Base-by-base conservation (phyloP, 2,797 vertebrate species). In the Lagocephalus sceleratus region DNA sequence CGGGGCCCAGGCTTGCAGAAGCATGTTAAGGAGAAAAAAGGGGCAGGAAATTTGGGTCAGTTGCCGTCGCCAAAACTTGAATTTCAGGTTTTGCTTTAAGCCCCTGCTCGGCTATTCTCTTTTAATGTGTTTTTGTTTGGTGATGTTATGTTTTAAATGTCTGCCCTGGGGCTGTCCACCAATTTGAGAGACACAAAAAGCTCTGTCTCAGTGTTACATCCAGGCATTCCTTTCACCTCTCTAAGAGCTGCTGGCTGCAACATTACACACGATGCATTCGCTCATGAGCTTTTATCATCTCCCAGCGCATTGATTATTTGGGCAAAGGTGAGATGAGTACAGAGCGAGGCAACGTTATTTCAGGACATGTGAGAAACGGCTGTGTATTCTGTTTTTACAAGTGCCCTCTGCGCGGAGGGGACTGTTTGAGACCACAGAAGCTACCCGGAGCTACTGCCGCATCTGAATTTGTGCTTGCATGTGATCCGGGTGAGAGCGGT, bases 1-100 rank as follows among this genome's bases (percentile, higher is more conserved):
- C 67, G 50, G 79, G 90, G 88, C 83, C 70, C 55, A 26, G 77
- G 80, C 83, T 87, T 82, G 82, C 85, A 81, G 75, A 85, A 84
- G 88, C 86, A 82, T 83, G 87, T 88, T 88, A 87, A 80, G 76
- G 79, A 87, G 79, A 81, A 87, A 75, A 78, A 88, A 10, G 71
- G 84, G 85, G 77, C 85, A 87, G 82, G 84, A 87, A 86, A 92
- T 90, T 89, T 90, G 87, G 90, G 90, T 91, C 90, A 92, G 83
- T 71, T 51, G 75, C 78, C 76, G 72, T 86, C 66, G 88, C 87
- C 89, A 91, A 85, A 89, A 90, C 85, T 84, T 75, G 86, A 86
- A 88, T 89, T 90, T 90, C 89, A 83, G 86, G 89, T 89, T 88
- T 87, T 57, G 78, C 84, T 87, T 67, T 75, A 77, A 86, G 81